phyloP scores from a whole-genome alignment of 1,140 invertebrate genomes.

The Drosophila tropicalis region DNA sequence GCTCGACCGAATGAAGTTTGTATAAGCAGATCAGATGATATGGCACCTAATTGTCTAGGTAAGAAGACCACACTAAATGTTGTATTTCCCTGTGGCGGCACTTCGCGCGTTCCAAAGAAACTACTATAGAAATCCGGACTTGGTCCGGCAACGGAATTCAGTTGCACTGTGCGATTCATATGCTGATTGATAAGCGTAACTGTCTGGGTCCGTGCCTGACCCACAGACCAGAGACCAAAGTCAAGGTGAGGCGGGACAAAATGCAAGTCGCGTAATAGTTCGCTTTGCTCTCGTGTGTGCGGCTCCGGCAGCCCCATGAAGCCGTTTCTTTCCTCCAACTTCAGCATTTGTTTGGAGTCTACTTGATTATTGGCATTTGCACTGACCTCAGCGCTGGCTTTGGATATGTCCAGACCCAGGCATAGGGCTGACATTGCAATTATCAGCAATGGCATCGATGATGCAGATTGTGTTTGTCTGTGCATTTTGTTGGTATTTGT shows the following conservation, averaged over 20 bases:
- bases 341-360: constrained; percentile 35
- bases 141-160: constrained; percentile 94
- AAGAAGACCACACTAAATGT: constrained; percentile 98
- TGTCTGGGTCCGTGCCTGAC: constrained; percentile 91
- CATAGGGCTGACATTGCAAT: constrained; percentile 9
- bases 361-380: background rate
- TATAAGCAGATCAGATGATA: constrained; percentile 95
- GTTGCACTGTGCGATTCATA: constrained; percentile 88
- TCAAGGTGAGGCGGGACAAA: constrained; percentile 76
- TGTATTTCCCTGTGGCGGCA: constrained; percentile 95
- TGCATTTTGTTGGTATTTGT: background rate
- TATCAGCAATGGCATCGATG: constrained; percentile 1
- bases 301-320: constrained; percentile 58
- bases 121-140: constrained; percentile 95
- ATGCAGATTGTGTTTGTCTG: constrained; percentile 1
- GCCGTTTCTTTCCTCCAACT: constrained; percentile 42
- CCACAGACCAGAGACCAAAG: constrained; percentile 88
- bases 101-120: constrained; percentile 95
- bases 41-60: constrained; percentile 93
- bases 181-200: constrained; percentile 92
- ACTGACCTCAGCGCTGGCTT: constrained; percentile 13
- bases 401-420: background rate
- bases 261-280: constrained; percentile 65
- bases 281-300: constrained; percentile 51
- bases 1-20: constrained; percentile 95